Base-by-base conservation (phyloP, 2,888 invertebrate species). In the Hirtodrosophila alboralis region DNA sequence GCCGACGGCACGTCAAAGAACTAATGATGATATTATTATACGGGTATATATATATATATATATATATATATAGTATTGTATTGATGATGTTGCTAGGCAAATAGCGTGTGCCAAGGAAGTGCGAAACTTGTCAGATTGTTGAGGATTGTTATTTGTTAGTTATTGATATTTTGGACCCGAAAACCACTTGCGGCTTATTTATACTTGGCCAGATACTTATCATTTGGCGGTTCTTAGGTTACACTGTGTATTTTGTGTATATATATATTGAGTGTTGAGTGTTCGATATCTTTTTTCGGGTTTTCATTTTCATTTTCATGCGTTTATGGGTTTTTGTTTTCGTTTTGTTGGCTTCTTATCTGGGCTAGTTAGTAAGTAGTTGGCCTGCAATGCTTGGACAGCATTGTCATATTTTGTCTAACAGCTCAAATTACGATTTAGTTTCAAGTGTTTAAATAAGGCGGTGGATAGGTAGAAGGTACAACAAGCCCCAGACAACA, bases 341-440 rank as follows among this genome's bases (percentile, higher is more conserved):
- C 31, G 27, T 10, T 52, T 27, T 47, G 30, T 51, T 38, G 33
- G 23, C 28, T 10, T 37, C 56, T 54, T 60, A 63, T 69, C 70
- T 53, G 34, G 38, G 13, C 44, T 31, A 14, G 23, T 14, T 7
- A 26, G 34, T n/a, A n/a, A n/a, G 33, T 18, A 40, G 51, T 49
- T 48, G 48, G 54, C 23, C 53, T 63, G 71, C 44, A 59, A n/a
- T n/a, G 51, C 63, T 43, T 43, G 56, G 64, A 58, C 61, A 65
- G 38, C 41, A 64, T 68, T 84, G 79, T 84, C 79, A 84, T 75
- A 72, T 66, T 83, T 78, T 83, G 79, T 84, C 75, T 84, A 81
- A 86, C 80, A 86, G 86, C 80, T 81, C 80, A 81, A 81, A 81
- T 81, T 81, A 81, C 80, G 86, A 86, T 86, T 86, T 84, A 75